phyloP scores from a whole-genome alignment of 2,888 invertebrate species.

The Drosophila cyrtoloma region DNA sequence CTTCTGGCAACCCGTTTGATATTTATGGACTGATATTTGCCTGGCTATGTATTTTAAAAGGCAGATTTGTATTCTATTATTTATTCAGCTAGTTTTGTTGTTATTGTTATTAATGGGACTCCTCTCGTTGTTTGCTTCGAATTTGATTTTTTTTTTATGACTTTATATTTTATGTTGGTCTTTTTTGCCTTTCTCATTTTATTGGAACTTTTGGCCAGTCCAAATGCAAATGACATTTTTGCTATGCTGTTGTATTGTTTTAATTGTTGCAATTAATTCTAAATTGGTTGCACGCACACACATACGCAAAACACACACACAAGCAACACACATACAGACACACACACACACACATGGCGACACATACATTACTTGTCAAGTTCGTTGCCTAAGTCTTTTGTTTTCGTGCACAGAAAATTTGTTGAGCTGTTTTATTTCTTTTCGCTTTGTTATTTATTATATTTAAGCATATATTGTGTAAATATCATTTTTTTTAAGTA shows the following conservation, averaged over 20 bases:
- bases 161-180: conserved; percentile 38
- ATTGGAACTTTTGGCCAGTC: conserved; percentile 39
- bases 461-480: conserved; percentile 64
- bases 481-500: conserved; percentile 62
- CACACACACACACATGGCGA: conserved; percentile 6
- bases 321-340: neutral
- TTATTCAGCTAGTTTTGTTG: conserved; percentile 63
- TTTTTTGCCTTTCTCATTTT: conserved; percentile 71
- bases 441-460: conserved; percentile 49
- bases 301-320: neutral
- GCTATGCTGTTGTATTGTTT: conserved; percentile 26
- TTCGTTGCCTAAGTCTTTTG: conserved; percentile 76
- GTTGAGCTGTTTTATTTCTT: conserved; percentile 11
- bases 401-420: conserved; percentile 39
- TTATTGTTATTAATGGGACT: conserved; percentile 62
- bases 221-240: conserved; percentile 46
- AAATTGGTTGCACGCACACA: conserved; percentile 50
- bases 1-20: conserved; percentile 70
- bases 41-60: conserved; percentile 47
- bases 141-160: conserved; percentile 47
- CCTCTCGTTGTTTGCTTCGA: conserved; percentile 24
- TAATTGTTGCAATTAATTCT: conserved; percentile 72
- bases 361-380: conserved; percentile 36
- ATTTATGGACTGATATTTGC: conserved; percentile 72
- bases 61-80: conserved; percentile 65